Percentiles rank a stretch among this genome's conserved stretches.
Evolutionary conservation across 1,140 invertebrate species (phyloP).

Genomic region (Akabosia matsudoensis): DNA sequence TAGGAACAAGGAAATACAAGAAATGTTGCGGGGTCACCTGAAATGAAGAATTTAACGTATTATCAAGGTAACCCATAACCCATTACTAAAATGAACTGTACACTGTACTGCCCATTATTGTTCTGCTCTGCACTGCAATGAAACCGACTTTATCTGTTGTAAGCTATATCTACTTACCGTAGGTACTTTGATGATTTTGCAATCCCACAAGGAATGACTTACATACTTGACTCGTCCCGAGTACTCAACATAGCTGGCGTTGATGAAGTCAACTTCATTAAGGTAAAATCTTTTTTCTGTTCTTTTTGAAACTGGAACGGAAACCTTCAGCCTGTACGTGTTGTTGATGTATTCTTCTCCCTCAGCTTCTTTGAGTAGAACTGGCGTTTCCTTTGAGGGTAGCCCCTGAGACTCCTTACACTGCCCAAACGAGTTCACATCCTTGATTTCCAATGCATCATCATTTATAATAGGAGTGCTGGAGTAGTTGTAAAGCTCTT

Average conservation of each 20-base stretch:
- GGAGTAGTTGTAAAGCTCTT: constrained; percentile 17
- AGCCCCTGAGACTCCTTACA: neutral
- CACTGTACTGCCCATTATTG: too few relatives aligned
- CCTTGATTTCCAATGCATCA: neutral
- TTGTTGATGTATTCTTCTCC: constrained; percentile 14
- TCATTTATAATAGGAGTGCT: neutral
- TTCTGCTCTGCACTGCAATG: too few relatives aligned
- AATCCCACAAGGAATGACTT: constrained; percentile 38
- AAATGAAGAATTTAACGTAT: neutral
- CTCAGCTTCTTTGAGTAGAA: neutral
- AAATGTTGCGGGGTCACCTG: constrained; percentile 32
- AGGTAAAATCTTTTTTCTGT: constrained; percentile 28
- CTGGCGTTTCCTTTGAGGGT: neutral
- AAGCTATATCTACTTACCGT: too few relatives aligned
- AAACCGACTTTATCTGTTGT: too few relatives aligned
- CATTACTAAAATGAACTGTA: neutral
- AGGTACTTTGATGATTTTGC: constrained; percentile 35
- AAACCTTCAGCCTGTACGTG: neutral
- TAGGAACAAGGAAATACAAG: constrained; percentile 38
- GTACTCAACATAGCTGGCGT: constrained; percentile 34
- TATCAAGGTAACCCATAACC: neutral
- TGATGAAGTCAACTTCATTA: constrained; percentile 41
- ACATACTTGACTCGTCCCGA: constrained; percentile 37
- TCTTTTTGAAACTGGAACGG: constrained; percentile 18
- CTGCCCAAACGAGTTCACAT: neutral